Conservation (phyloP, 1,140 invertebrate species). For the Heliconius eleuchia region DNA sequence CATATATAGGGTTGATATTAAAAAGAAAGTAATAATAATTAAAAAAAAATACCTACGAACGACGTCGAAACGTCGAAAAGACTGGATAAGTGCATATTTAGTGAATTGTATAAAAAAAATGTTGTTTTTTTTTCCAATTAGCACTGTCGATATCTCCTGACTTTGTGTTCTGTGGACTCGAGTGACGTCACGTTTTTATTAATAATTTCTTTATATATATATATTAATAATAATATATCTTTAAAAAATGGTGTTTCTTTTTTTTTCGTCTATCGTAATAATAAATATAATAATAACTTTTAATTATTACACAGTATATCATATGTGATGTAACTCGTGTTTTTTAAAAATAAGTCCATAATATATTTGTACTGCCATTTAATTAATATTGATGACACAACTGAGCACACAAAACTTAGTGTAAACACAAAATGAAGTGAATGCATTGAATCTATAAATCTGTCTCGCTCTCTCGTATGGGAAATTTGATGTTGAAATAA, state of each 20-base stretch:
- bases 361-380: conserved; percentile 31
- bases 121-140: conserved; percentile 12
- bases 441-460: conserved; percentile 15
- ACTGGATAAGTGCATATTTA: conserved; percentile 20
- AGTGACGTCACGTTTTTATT: conserved; percentile 3
- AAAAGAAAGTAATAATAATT: conserved; percentile 20
- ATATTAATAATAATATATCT: neutral
- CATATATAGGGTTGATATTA: conserved; percentile 23
- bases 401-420: conserved; percentile 30
- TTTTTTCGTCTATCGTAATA: neutral
- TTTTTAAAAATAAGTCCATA: conserved; percentile 17
- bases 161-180: neutral
- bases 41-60: conserved; percentile 10
- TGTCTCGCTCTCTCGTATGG: neutral
- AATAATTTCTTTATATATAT: neutral
- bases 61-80: conserved; percentile 19
- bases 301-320: neutral
- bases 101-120: conserved; percentile 11
- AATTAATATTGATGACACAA: conserved; percentile 31
- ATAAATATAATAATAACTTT: neutral
- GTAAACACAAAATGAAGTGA: conserved; percentile 2
- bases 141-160: conserved; percentile 12
- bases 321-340: conserved; percentile 10
- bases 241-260: neutral
- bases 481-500: neutral